phyloP scores from a whole-genome alignment of 2,797 vertebrate genomes.

The Esox lucius region DNA sequence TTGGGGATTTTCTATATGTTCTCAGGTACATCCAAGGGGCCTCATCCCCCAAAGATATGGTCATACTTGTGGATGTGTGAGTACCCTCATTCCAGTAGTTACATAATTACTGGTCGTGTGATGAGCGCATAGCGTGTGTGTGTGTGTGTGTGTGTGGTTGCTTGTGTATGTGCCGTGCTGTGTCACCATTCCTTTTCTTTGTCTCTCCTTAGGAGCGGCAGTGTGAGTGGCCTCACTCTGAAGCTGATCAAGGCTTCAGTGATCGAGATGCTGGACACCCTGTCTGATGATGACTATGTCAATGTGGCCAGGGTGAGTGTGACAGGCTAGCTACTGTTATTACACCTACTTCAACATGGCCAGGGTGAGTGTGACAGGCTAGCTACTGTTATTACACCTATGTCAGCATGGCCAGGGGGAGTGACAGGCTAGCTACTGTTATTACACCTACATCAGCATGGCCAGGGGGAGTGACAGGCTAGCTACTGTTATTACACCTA shows the following conservation, averaged over 20 bases:
- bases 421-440: too few species aligned
- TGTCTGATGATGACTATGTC: constrained; percentile 96
- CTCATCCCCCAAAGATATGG: constrained; percentile 98
- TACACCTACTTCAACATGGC: constrained; percentile 85
- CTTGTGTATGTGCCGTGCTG: neutral
- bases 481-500: too few species aligned
- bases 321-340: neutral
- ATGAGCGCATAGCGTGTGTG: neutral
- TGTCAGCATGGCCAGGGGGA: too few species aligned
- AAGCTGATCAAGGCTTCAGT: constrained; percentile 98
- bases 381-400: too few species aligned
- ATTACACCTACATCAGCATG: too few species aligned
- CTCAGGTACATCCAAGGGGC: constrained; percentile 97
- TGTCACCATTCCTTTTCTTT: constrained; percentile 9
- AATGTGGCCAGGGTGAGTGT: constrained; percentile 91
- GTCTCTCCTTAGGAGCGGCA: constrained; percentile 84
- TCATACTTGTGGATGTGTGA: constrained; percentile 99
- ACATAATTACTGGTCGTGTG: neutral
- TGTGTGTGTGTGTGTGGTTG: neutral
- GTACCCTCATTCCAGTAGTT: constrained; percentile 59
- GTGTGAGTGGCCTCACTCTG: constrained; percentile 93
- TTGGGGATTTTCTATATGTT: neutral
- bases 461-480: too few species aligned
- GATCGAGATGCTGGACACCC: constrained; percentile 94
- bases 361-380: too few species aligned